Conservation (phyloP, 2,113 vertebrate species). For the Promerops cafer region DNA sequence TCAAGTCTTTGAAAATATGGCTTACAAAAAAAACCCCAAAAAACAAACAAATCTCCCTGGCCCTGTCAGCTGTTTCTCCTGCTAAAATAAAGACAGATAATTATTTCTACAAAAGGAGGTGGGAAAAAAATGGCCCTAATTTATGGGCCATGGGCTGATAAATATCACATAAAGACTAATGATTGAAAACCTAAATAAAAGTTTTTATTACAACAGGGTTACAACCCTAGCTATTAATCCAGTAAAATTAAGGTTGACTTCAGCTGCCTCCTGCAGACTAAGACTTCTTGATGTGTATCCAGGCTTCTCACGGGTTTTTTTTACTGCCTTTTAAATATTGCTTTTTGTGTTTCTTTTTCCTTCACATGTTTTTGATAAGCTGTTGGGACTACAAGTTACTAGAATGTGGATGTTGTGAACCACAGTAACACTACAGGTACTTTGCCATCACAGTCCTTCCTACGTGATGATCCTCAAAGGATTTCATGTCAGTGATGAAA, state of each 20-base stretch:
- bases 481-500: background rate
- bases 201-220: background rate
- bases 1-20: constrained; percentile 15
- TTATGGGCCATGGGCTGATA: background rate
- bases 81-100: background rate
- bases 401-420: background rate
- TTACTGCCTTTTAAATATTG: background rate
- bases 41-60: background rate
- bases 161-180: background rate
- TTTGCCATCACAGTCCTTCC: background rate
- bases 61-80: background rate
- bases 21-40: background rate
- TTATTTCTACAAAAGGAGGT: background rate
- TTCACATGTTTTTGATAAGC: background rate
- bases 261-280: background rate
- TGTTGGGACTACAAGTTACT: background rate
- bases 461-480: background rate
- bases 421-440: background rate
- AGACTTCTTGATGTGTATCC: background rate
- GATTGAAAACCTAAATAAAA: background rate
- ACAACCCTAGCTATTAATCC: background rate
- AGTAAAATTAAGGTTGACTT: background rate
- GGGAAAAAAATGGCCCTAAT: background rate
- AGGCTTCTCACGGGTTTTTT: background rate
- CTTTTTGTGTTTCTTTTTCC: background rate